Conservation (phyloP, 2,888 invertebrate genomes). For the Habroteleia sp. region DNA sequence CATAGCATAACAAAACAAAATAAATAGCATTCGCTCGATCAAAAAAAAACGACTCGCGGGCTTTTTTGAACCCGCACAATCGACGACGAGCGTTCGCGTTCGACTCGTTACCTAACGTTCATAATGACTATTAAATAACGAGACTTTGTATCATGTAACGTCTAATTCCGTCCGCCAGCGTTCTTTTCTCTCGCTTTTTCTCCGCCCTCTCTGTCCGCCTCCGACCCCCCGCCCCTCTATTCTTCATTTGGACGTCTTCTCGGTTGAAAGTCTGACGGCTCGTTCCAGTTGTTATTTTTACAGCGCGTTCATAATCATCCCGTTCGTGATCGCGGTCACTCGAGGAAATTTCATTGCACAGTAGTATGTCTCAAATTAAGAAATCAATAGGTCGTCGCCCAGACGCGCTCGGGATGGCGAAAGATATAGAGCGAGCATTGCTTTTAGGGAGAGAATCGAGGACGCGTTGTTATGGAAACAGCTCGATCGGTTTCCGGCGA, state of each 20-base stretch:
- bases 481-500: slow-evolving; percentile 65
- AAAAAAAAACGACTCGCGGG: no score
- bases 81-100: slow-evolving; percentile 20
- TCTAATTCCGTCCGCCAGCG: slow-evolving; percentile 41
- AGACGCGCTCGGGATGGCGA: slow-evolving; percentile 62
- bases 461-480: slow-evolving; percentile 66
- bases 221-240: slow-evolving; percentile 2
- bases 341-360: slow-evolving; percentile 58
- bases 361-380: slow-evolving; percentile 57
- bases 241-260: slow-evolving; percentile 38
- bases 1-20: no score
- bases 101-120: slow-evolving; percentile 41
- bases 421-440: slow-evolving; percentile 65
- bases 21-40: no score
- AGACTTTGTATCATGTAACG: slow-evolving; percentile 50
- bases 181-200: slow-evolving; percentile 1
- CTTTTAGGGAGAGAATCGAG: slow-evolving; percentile 66
- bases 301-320: slow-evolving; percentile 45
- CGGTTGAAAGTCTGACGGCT: slow-evolving; percentile 52
- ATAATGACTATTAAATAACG: slow-evolving; percentile 55
- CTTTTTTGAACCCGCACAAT: no score
- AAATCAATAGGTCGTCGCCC: slow-evolving; percentile 65
- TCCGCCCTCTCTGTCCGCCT: background rate
- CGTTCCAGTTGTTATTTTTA: slow-evolving; percentile 60
- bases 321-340: slow-evolving; percentile 60